Evolutionary conservation across 2,888 invertebrate genomes (phyloP).

Genomic region (Lasioglossum villosulum): DNA sequence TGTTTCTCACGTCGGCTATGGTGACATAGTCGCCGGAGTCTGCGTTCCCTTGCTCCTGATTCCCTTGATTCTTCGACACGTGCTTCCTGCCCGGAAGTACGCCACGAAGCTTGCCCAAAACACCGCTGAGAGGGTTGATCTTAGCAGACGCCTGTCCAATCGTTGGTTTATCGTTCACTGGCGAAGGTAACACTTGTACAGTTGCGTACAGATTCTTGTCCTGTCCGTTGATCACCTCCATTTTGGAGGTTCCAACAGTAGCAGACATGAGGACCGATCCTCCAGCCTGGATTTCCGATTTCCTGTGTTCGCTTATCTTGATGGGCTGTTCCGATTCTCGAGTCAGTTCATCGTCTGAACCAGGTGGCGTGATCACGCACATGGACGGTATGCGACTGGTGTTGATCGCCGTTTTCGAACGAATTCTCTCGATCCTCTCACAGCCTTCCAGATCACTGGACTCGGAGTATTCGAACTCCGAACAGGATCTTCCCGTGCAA

Average conservation of each 20-base stretch:
- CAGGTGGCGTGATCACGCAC: constrained; percentile 95
- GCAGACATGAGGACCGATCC: constrained; percentile 82
- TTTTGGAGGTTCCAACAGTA: constrained; percentile 82
- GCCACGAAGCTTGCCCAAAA: constrained; percentile 89
- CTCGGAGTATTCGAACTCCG: constrained; percentile 94
- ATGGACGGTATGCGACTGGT: constrained; percentile 95
- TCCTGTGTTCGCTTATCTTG: constrained; percentile 67
- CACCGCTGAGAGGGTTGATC: constrained; percentile 88
- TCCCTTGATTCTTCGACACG: constrained; percentile 58
- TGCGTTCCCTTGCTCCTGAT: constrained; percentile 66
- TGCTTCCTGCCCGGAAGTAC: constrained; percentile 83
- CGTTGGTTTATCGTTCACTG: constrained; percentile 44
- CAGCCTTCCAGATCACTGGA: constrained; percentile 95
- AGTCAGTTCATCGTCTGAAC: constrained; percentile 93
- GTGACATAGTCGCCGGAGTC: constrained; percentile 94
- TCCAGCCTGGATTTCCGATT: constrained; percentile 64
- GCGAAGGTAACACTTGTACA: constrained; percentile 77
- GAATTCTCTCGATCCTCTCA: constrained; percentile 93
- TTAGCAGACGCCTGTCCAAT: constrained; percentile 64
- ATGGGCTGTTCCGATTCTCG: constrained; percentile 80
- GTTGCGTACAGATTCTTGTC: constrained; percentile 83
- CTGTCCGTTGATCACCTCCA: constrained; percentile 83
- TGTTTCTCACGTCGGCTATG: constrained; percentile 92
- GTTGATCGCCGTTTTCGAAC: constrained; percentile 94
- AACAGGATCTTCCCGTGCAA: constrained; percentile 89